Base-by-base conservation (phyloP, 2,797 vertebrate genomes). In the Scarus forsteni region DNA sequence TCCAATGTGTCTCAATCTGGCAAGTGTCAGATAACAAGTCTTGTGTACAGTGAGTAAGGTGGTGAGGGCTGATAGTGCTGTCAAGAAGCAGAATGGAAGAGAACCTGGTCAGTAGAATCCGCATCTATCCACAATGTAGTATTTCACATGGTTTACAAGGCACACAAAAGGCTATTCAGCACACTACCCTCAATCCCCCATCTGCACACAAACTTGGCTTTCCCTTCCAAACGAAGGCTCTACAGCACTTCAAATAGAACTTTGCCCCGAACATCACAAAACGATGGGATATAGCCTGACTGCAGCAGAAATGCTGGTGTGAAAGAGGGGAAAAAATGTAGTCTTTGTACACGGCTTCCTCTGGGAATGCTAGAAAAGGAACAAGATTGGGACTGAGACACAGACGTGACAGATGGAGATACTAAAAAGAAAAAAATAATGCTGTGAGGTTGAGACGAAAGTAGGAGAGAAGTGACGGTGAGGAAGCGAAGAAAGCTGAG, bases 1-100 rank as follows among this genome's bases (percentile, higher is more conserved):
- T 68, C 70, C 81, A 81, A 87, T 69, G 66, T 70, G 63, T 84
- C 78, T 90, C 86, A 85, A 83, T 91, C 85, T 92, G 90, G 76
- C 79, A 66, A 16, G 75, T 42, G 60, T 79, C 79, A 90, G 91
- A 92, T 92, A 92, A 80, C 83, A 52, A 6, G 18, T 66, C 58
- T 42, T 59, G 69, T 79, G 79, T 85, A 80, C 73, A 60, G 79
- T n/a, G 57, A 72, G 72, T 67, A 85, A 85, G 81, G 88, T 84
- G 85, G 61, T n/a, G 10, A 69, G 66, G 68, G 70, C 84, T 77
- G 87, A 88, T 87, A 90, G 72, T 56, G 58, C 66, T 54, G 73
- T 73, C 54, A 70, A 68, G 64, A 62, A 70, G 58, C 77, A 67
- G 51, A 81, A 81, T 79, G 63, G 73, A 70, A 66, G 34, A 39